These are phyloP conservation scores for Solea solea DNA, from an alignment of 2,113 vertebrate species.

Conservation along the genomic window DNA sequence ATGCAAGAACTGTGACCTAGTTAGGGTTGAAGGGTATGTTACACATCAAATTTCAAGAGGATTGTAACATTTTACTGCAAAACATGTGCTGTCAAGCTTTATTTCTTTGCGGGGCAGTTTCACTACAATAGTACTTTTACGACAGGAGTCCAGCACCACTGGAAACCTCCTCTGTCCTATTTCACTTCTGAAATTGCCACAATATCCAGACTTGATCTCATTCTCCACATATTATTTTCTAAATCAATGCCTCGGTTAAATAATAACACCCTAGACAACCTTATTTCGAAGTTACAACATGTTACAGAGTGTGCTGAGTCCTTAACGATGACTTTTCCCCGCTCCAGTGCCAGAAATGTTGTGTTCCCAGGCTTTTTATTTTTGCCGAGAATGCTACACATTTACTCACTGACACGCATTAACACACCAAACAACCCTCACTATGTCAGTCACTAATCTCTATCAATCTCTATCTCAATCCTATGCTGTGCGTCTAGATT, in stretches of 20 bases:
- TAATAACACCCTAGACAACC: neutral
- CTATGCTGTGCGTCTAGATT: neutral
- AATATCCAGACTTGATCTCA: neutral
- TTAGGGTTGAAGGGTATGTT: neutral
- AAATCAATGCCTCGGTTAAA: neutral
- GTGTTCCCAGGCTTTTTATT: slow-evolving; percentile 11
- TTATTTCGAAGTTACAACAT: neutral
- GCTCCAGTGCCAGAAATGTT: slow-evolving; percentile 24
- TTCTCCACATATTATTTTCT: neutral
- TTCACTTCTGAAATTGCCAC: neutral
- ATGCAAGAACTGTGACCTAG: slow-evolving; percentile 5
- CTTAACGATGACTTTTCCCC: neutral
- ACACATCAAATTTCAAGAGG: neutral
- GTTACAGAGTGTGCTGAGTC: slow-evolving; percentile 5
- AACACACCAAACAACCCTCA: neutral
- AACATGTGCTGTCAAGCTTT: neutral
- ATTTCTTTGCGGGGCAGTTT: neutral
- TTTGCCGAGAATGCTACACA: slow-evolving; percentile 33
- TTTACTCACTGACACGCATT: neutral
- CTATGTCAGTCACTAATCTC: neutral
- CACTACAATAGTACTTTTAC: neutral
- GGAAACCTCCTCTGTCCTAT: neutral
- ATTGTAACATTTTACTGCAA: neutral
- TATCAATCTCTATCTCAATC: neutral
- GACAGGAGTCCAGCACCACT: neutral